Base-by-base conservation (phyloP, 1,140 invertebrate species). In the Lutraria rhynchaena region DNA sequence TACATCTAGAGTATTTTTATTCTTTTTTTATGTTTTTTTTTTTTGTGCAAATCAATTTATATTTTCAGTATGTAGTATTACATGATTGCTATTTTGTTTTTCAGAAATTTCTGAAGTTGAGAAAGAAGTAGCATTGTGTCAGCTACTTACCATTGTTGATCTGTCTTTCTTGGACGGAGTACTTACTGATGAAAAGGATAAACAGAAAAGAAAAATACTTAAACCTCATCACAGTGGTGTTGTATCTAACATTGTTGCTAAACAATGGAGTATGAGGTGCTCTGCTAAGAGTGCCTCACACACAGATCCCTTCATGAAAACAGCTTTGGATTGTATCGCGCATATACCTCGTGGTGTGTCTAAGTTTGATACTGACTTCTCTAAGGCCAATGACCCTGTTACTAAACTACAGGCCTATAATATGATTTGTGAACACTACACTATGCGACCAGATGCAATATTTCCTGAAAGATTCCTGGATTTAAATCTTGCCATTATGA, bases 161-260 rank as follows among this genome's bases (percentile, higher is more conserved):
- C 60, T 92, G 2, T 87, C 89, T 31, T 88, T 91, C 51, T 82
- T 92, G 33, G 91, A 92, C 57, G 89, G 89, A 24, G 73, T 91
- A 22, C 82, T 92, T 13, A 70, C 75, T 29, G 85, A 85, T 17
- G 87, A 88, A 22, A 87, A 85, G 49, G 84, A 86, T 27, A 86
- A 87, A 35, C 78, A 82, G 55, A 77, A 76, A 19, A 86, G 85
- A 78, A 86, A 88, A 57, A 53, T 73, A 35, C 3, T 83, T 13
- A 77, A 71, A 87, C 57, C 71, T 85, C 19, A 87, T 88, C 71
- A 86, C 83, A 49, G 44, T 51, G 58, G 57, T 41, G 29, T 71
- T 41, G 60, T 89, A 71, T 87, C 86, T 49, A 87, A 87, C 70
- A 83, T 85, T 41, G 82, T 86, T 53, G 85, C 84, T 44, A 85